Evolutionary conservation across 1,140 invertebrate genomes (phyloP).

Genomic region (Phthorimaea operculella): DNA sequence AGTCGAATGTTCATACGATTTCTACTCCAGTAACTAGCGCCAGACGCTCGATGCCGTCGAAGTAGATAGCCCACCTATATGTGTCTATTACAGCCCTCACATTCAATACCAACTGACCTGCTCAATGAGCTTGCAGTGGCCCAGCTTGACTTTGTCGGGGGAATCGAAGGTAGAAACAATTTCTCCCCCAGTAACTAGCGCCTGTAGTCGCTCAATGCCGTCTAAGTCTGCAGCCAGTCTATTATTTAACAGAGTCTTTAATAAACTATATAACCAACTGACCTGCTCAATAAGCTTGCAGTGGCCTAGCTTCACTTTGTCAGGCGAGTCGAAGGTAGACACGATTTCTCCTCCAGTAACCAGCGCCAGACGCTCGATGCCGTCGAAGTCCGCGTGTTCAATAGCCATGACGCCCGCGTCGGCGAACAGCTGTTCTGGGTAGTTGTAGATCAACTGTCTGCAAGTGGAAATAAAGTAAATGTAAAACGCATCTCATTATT

Average conservation of each 20-base stretch:
- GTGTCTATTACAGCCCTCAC: no score
- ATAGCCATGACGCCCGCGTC: conserved; percentile 99
- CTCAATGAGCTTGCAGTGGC: conserved; percentile 95
- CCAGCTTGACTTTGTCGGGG: conserved; percentile 92
- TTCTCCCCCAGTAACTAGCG: conserved; percentile 97
- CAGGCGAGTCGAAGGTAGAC: conserved; percentile 97
- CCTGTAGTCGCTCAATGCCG: no score
- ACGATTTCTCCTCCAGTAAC: conserved; percentile 99
- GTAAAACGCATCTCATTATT: no score
- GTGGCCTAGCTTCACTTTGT: conserved; percentile 90
- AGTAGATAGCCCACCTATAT: no score
- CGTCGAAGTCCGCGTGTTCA: conserved; percentile 99
- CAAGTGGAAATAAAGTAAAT: conserved; percentile 13
- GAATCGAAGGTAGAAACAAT: conserved; percentile 99
- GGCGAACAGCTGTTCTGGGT: conserved; percentile 99
- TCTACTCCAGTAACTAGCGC: conserved; percentile 98
- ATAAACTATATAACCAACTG: no score
- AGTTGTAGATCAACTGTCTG: conserved; percentile 99
- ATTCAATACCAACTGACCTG: no score
- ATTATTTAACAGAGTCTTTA: no score
- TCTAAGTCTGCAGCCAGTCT: no score
- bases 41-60: conserved; percentile 98
- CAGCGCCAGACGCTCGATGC: conserved; percentile 95
- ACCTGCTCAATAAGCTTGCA: conserved; percentile 97
- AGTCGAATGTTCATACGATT: conserved; percentile 98